Conservation (phyloP, 2,888 invertebrate species). For the Sinotaia quadrata region DNA sequence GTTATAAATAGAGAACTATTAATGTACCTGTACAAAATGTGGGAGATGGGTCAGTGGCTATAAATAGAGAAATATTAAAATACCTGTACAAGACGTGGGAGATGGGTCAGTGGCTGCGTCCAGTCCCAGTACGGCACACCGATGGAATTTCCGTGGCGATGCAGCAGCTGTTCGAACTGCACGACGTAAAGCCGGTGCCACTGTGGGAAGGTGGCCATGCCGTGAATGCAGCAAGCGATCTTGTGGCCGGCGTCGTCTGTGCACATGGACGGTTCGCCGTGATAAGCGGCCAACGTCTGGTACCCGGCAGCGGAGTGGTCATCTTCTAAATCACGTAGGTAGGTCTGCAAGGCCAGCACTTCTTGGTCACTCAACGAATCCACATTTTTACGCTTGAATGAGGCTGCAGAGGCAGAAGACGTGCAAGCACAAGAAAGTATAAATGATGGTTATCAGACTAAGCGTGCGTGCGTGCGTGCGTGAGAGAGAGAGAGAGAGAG, state of each 20-base stretch:
- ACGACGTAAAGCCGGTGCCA: slow-evolving; percentile 46
- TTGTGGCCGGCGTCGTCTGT: not conserved
- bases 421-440: no score
- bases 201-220: slow-evolving; percentile 44
- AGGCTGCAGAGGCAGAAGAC: not conserved
- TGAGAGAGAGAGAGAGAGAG: no score
- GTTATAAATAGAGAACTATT: no score
- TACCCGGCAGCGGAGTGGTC: not conserved
- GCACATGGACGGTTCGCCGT: slow-evolving; percentile 32
- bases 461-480: no score
- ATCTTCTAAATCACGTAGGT: not conserved
- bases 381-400: not conserved
- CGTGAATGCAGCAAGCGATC: slow-evolving; percentile 44
- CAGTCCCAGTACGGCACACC: slow-evolving; percentile 47
- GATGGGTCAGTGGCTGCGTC: slow-evolving; percentile 32
- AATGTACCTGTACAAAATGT: slow-evolving; percentile 33
- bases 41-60: slow-evolving; percentile 34
- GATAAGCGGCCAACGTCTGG: slow-evolving; percentile 25
- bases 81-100: slow-evolving; percentile 36
- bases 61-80: no score
- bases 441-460: no score
- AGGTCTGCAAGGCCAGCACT: not conserved
- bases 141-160: slow-evolving; percentile 31
- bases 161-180: slow-evolving; percentile 39
- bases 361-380: not conserved